A percentile compares a stretch with the other conserved stretches of the same genome.
Evolutionary conservation across 2,113 vertebrate genomes (phyloP).

Genomic region (Sander vitreus): DNA sequence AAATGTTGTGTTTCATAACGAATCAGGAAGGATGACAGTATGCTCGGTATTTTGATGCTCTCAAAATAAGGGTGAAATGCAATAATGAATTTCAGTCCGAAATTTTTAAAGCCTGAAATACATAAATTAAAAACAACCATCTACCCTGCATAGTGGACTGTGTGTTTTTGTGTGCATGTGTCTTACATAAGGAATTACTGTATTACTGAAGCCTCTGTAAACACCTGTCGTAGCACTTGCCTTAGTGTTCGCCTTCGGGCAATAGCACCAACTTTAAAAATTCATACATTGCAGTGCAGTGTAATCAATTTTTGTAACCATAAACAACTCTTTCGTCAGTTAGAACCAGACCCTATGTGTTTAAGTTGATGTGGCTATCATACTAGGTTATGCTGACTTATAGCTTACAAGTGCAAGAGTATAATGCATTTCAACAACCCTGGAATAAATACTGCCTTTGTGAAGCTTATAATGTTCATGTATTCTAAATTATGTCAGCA

Average conservation of each 20-base stretch:
- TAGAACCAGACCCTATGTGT: background rate
- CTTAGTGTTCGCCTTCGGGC: slow-evolving; percentile 47
- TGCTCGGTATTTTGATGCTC: background rate
- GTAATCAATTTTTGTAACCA: slow-evolving; percentile 44
- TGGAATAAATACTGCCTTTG: background rate
- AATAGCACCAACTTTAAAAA: slow-evolving; percentile 55
- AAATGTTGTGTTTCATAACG: background rate
- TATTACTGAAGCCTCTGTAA: slow-evolving; percentile 46
- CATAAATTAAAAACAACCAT: background rate
- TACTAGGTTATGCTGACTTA: background rate
- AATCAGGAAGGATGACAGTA: background rate
- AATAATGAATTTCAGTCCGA: background rate
- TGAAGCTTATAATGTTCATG: background rate
- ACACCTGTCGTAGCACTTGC: slow-evolving; percentile 44
- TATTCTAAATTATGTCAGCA: slow-evolving; percentile 19
- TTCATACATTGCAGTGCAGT: slow-evolving; percentile 45
- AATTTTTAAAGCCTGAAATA: background rate
- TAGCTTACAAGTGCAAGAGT: background rate
- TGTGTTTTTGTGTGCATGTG: background rate
- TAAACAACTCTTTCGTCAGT: slow-evolving; percentile 22
- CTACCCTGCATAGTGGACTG: background rate
- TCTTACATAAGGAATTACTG: slow-evolving; percentile 22
- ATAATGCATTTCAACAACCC: background rate
- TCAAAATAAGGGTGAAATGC: background rate
- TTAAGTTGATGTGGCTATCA: slow-evolving; percentile 6